Conservation (phyloP, 1,140 invertebrate genomes). For the Leptopilina clavipes region DNA sequence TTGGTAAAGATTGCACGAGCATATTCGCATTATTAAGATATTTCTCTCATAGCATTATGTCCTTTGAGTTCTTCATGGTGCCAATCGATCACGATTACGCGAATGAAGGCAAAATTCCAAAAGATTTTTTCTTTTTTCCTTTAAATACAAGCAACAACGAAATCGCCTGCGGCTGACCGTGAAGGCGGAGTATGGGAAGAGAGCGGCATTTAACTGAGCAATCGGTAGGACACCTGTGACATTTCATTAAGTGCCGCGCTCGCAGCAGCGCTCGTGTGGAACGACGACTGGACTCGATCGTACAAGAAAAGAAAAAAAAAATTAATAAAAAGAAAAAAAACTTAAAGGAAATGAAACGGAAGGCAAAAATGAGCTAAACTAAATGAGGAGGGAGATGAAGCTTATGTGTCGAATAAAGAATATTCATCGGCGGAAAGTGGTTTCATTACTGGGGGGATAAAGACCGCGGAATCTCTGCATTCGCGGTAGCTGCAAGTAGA, state of each 20-base stretch:
- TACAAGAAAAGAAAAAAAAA: no score
- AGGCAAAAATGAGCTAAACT: conserved; percentile 5
- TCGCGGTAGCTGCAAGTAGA: conserved; percentile 64
- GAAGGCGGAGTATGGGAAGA: conserved; percentile 64
- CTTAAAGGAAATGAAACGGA: conserved; percentile 33
- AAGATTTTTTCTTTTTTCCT: conserved; percentile 43
- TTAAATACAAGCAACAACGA: no score
- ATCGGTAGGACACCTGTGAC: conserved; percentile 74
- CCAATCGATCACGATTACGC: conserved; percentile 53
- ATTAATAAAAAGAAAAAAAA: conserved; percentile 51
- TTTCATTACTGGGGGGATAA: conserved; percentile 64
- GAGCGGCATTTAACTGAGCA: conserved; percentile 68
- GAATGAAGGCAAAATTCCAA: conserved; percentile 50
- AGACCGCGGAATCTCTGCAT: conserved; percentile 62
- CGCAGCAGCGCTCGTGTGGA: conserved; percentile 51
- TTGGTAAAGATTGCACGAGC: not conserved
- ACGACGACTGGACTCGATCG: conserved; percentile 46
- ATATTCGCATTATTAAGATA: not conserved
- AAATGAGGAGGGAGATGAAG: not conserved
- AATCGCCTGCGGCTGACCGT: conserved; percentile 51
- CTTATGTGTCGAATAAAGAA: conserved; percentile 34
- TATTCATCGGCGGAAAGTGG: conserved; percentile 62
- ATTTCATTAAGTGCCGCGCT: conserved; percentile 71
- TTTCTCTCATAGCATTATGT: not conserved
- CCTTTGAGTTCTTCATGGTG: not conserved